Base-by-base conservation (phyloP, 2,113 vertebrate species). In the Pycnonotus jocosus region DNA sequence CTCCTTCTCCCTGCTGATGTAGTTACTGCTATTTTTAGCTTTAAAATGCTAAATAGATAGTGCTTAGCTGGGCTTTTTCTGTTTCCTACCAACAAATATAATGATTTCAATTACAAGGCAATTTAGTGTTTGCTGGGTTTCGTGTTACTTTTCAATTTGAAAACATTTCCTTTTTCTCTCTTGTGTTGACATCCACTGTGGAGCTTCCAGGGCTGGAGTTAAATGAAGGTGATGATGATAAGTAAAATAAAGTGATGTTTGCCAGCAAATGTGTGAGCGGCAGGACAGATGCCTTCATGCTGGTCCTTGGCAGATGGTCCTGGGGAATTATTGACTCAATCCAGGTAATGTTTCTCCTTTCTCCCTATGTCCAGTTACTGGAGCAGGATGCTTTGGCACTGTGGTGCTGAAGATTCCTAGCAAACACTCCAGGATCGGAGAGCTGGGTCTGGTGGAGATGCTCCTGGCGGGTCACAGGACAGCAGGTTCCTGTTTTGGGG, bases 21-120 rank as follows among this genome's bases (percentile, higher is more conserved):
- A 69, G 88, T 61, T 76, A 57, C 48, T 68, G 68, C 71, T 96
- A 93, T 92, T 95, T 95, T 95, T 95, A 96, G 84, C 74, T 80
- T 85, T 81, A 62, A 87, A 92, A 94, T 70, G 81, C 84, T 94
- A 79, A 95, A 92, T 80, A 30, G 33, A 27, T 60, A 80, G 60
- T 91, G 81, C 94, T 97, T 94, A 76, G 84, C 58, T 91, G 70
- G 53, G 54, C 68, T 42, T 69, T 94, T 88, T 85, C 91, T 70
- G 35, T 91, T 85, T 90, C 70, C 74, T 85, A 80, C 93, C 76
- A 93, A 77, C 54, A 81, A 87, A 90, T 80, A 51, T 12, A 88
- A 93, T 53, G 82, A 80, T 88, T 94, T 78, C 1, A 1, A 92
- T 97, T 92, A 94, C 64, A 62, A 74, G 76, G 76, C 90, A 83